A percentile compares a stretch with the other conserved stretches of the same genome.
These are phyloP conservation scores for Poecile atricapillus DNA, from an alignment of 2,113 vertebrate genomes.

Conservation along the genomic window DNA sequence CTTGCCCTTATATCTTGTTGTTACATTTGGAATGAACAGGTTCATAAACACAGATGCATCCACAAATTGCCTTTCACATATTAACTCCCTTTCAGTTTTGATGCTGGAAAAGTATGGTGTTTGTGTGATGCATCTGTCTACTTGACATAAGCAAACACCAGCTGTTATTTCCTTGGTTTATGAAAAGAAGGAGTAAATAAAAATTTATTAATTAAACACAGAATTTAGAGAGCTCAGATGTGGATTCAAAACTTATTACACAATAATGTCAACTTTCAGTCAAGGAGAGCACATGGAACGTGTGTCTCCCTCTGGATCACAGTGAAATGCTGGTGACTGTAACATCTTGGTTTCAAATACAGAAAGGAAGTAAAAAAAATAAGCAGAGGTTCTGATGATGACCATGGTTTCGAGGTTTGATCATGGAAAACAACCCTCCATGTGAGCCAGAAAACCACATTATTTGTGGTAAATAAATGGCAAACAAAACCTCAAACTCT, in stretches of 20 bases:
- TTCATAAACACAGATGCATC: background rate
- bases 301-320: background rate
- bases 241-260: background rate
- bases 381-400: background rate
- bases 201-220: background rate
- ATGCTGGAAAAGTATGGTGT: background rate
- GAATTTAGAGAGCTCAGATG: background rate
- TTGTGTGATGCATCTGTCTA: background rate
- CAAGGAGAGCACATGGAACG: background rate
- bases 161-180: slow-evolving; percentile 26
- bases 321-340: background rate
- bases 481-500: background rate
- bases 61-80: background rate
- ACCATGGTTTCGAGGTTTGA: background rate
- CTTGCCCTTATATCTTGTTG: background rate
- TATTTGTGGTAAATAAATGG: background rate
- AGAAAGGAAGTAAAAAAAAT: background rate
- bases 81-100: background rate
- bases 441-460: background rate
- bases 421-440: background rate
- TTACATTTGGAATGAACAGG: background rate
- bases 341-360: background rate
- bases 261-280: background rate
- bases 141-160: slow-evolving; percentile 11
- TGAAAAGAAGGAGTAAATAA: background rate